Percentiles rank a stretch among this genome's conserved stretches.
phyloP scores from a whole-genome alignment of 2,888 invertebrate species.

The Tetanocera ferruginea region DNA sequence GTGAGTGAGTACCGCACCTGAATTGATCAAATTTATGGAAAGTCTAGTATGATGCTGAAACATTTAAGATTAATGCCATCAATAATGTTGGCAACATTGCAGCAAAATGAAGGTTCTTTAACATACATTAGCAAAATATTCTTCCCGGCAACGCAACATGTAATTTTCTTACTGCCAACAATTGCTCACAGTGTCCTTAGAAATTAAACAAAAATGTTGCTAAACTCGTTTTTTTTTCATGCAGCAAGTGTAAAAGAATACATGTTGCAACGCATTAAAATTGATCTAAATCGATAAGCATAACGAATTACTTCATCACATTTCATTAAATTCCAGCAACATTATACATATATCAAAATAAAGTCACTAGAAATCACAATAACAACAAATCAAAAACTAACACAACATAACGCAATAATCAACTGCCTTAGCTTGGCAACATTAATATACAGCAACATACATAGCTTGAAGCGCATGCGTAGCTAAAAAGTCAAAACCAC shows the following conservation, averaged over 20 bases:
- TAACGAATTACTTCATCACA: neutral
- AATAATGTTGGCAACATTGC: no score
- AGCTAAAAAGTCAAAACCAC: neutral
- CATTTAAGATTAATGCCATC: no score
- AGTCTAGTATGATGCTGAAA: no score
- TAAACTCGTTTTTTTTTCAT: neutral
- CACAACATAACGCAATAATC: neutral
- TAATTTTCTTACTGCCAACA: neutral
- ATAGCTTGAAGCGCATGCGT: neutral
- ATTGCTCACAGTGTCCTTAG: neutral
- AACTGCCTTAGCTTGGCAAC: neutral
- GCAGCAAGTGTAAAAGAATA: no score
- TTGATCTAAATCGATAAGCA: neutral
- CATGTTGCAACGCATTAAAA: conserved; percentile 4
- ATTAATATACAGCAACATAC: neutral
- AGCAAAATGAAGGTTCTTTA: no score
- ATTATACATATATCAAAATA: neutral
- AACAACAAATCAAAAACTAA: neutral
- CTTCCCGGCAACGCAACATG: neutral
- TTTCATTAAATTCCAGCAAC: conserved; percentile 6
- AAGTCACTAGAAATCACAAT: neutral
- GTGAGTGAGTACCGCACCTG: neutral
- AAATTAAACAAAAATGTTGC: neutral
- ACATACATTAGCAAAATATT: no score
- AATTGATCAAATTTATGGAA: neutral